A percentile compares a stretch with the other conserved stretches of the same genome.
These are phyloP conservation scores for Anagyrus pseudococci DNA, from an alignment of 2,888 invertebrate species.

Conservation along the genomic window DNA sequence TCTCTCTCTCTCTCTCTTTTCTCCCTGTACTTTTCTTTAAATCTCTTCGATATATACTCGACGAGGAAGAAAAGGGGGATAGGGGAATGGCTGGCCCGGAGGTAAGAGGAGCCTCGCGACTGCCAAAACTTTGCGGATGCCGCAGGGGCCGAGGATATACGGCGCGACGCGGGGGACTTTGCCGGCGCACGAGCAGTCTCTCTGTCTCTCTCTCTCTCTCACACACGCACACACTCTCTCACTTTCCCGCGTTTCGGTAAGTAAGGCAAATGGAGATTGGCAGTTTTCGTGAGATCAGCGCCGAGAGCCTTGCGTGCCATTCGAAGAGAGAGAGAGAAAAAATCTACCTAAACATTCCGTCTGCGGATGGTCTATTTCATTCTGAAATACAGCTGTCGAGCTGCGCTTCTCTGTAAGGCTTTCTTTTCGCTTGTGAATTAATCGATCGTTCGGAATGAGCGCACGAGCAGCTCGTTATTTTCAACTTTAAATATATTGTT, in stretches of 20 bases:
- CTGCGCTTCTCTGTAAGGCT: too few species aligned
- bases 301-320: conserved; percentile 20
- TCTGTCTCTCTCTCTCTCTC: background rate
- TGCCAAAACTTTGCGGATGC: conserved; percentile 32
- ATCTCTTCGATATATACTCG: conserved; percentile 38
- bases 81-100: background rate
- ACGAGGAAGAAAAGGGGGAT: background rate
- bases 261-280: conserved; percentile 9
- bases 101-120: conserved; percentile 19
- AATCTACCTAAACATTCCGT: too few species aligned
- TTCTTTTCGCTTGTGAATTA: background rate
- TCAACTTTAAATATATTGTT: too few species aligned
- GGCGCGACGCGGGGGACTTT: conserved; percentile 20
- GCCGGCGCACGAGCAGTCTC: background rate
- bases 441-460: too few species aligned
- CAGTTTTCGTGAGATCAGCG: conserved; percentile 33
- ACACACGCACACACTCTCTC: background rate
- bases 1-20: too few species aligned
- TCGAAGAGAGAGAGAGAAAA: too few species aligned
- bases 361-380: too few species aligned
- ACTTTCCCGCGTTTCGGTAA: background rate
- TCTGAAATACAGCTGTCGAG: too few species aligned
- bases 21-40: too few species aligned
- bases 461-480: too few species aligned
- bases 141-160: conserved; percentile 23